Conservation (phyloP, 2,888 invertebrate species). For the Oegoconia quadripuncta region DNA sequence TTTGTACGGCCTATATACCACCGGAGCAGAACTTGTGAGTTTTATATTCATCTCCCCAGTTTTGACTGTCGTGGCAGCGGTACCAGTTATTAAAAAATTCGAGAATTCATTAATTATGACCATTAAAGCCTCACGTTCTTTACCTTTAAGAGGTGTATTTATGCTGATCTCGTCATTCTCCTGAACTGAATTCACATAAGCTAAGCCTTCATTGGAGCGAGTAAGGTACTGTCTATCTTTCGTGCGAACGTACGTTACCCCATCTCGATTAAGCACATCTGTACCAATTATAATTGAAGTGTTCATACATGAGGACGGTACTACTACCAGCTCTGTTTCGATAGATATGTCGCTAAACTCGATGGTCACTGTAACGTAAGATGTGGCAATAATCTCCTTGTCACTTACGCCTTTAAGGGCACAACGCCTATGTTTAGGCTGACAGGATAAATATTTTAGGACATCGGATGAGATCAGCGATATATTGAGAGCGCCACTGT, state of each 20-base stretch:
- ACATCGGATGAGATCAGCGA: slow-evolving; percentile 18
- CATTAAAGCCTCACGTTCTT: slow-evolving; percentile 1
- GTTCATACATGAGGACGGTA: slow-evolving; percentile 18
- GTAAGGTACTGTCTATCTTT: slow-evolving; percentile 16
- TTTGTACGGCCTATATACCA: slow-evolving; percentile 24
- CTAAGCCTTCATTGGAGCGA: neutral
- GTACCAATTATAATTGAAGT: slow-evolving; percentile 24
- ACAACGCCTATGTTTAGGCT: slow-evolving; percentile 3
- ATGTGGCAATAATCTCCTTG: slow-evolving; percentile 6
- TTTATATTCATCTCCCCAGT: slow-evolving; percentile 26
- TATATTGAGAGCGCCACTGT: slow-evolving; percentile 22
- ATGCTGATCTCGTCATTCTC: neutral
- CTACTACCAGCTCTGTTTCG: slow-evolving; percentile 21
- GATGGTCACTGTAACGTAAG: slow-evolving; percentile 13
- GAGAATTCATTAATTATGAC: slow-evolving; percentile 17
- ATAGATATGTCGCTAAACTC: slow-evolving; percentile 18
- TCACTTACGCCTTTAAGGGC: slow-evolving; percentile 13
- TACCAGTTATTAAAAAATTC: slow-evolving; percentile 21
- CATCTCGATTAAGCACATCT: slow-evolving; percentile 25
- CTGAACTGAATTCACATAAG: neutral
- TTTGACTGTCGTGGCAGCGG: slow-evolving; percentile 24
- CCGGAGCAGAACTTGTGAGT: slow-evolving; percentile 18
- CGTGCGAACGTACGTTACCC: slow-evolving; percentile 21
- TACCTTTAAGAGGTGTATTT: slow-evolving; percentile 13
- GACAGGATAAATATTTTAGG: slow-evolving; percentile 11